A percentile compares a stretch with the other conserved stretches of the same genome.
phyloP scores from a whole-genome alignment of 2,113 vertebrate genomes.

The Epinephelus cyanopodus region DNA sequence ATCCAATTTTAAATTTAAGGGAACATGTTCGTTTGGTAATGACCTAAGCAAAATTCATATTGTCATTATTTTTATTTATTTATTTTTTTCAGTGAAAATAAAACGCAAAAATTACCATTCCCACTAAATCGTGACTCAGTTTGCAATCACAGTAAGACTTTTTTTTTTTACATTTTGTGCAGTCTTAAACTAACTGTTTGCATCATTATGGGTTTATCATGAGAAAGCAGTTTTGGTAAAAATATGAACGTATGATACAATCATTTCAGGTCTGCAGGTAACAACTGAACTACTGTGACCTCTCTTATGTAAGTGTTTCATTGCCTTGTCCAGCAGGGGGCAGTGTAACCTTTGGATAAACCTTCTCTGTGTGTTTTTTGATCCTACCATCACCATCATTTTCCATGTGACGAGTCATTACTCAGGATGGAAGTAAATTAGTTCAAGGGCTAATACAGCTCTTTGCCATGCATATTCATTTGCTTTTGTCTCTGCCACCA shows the following conservation, averaged over 20 bases:
- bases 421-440: slow-evolving; percentile 65
- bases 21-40: too few relatives aligned
- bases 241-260: not conserved
- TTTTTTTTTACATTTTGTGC: too few relatives aligned
- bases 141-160: too few relatives aligned
- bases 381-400: slow-evolving; percentile 34
- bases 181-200: not conserved
- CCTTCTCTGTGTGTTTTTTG: not conserved
- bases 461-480: slow-evolving; percentile 34
- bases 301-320: slow-evolving; percentile 35
- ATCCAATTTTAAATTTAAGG: too few relatives aligned
- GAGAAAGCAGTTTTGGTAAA: not conserved
- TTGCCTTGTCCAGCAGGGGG: slow-evolving; percentile 66
- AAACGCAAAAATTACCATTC: too few relatives aligned
- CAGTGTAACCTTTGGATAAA: slow-evolving; percentile 48
- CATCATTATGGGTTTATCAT: not conserved
- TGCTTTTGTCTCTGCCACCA: slow-evolving; percentile 27
- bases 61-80: too few relatives aligned
- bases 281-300: not conserved
- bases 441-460: slow-evolving; percentile 52
- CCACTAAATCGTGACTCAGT: too few relatives aligned
- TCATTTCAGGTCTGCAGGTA: not conserved
- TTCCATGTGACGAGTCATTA: slow-evolving; percentile 75
- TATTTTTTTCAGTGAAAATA: too few relatives aligned
- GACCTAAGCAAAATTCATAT: too few relatives aligned